These are phyloP conservation scores for Rhincodon typus DNA, from an alignment of 2,797 vertebrate species.

Conservation along the genomic window DNA sequence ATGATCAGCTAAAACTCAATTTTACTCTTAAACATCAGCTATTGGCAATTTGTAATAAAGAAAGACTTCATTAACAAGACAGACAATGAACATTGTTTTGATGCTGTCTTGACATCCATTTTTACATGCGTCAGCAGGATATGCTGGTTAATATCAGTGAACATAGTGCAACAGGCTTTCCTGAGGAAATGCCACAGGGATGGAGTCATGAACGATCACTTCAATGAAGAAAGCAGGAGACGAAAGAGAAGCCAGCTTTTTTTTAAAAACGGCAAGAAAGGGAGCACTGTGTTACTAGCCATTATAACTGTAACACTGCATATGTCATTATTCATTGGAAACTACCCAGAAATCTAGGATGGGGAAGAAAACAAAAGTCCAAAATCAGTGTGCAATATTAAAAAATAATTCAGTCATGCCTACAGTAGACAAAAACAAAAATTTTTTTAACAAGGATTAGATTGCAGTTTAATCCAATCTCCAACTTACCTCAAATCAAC, in stretches of 20 bases:
- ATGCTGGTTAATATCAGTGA: conserved; percentile 40
- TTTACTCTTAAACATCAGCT: not conserved
- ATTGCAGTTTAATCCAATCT: too few species aligned
- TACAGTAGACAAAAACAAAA: not conserved
- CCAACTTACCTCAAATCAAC: not conserved
- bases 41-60: conserved; percentile 11
- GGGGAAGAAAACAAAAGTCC: not conserved
- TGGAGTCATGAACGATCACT: conserved; percentile 49
- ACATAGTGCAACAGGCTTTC: conserved; percentile 47
- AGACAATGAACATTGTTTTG: conserved; percentile 31
- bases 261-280: conserved; percentile 6
- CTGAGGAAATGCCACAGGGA: conserved; percentile 58
- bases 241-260: conserved; percentile 27
- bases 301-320: not conserved
- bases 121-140: conserved; percentile 39
- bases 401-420: not conserved
- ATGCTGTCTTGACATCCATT: conserved; percentile 23
- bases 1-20: not conserved
- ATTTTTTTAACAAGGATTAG: not conserved
- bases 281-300: not conserved
- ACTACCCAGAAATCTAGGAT: not conserved
- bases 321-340: not conserved
- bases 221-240: conserved; percentile 44
- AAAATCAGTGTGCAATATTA: not conserved
- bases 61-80: not conserved